phyloP scores from a whole-genome alignment of 2,113 vertebrate species.

The Argyrosomus japonicus region DNA sequence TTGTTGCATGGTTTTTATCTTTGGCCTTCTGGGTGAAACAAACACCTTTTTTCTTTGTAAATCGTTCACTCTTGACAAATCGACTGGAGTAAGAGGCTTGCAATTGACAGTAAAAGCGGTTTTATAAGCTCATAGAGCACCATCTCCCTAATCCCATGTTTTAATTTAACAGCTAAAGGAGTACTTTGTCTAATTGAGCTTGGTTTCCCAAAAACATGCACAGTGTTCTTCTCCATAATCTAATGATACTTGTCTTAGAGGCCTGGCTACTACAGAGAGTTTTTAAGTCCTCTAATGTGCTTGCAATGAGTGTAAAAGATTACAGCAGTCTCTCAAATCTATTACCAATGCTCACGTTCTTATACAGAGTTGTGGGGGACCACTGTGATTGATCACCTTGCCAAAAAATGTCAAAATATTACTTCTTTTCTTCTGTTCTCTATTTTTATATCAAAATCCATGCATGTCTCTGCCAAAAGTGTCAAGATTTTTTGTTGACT shows the following conservation, averaged over 20 bases:
- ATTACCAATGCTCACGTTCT: not conserved
- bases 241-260: slow-evolving; percentile 19
- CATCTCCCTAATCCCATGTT: slow-evolving; percentile 21
- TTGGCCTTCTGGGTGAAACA: not conserved
- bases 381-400: too few species aligned
- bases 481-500: not conserved
- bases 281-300: slow-evolving; percentile 31
- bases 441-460: not conserved
- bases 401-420: slow-evolving; percentile 6
- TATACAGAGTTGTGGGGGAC: not conserved
- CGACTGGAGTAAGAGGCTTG: slow-evolving; percentile 5
- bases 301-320: slow-evolving; percentile 16
- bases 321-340: not conserved
- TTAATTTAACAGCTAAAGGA: slow-evolving; percentile 41
- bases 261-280: not conserved
- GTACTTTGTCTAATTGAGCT: slow-evolving; percentile 32
- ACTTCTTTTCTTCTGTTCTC: not conserved
- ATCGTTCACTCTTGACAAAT: slow-evolving; percentile 25
- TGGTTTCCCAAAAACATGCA: slow-evolving; percentile 21
- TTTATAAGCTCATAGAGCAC: slow-evolving; percentile 21
- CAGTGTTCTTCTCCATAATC: slow-evolving; percentile 13
- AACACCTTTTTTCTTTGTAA: slow-evolving; percentile 11
- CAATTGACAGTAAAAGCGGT: slow-evolving; percentile 1
- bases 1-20: slow-evolving; percentile 5
- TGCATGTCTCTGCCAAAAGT: not conserved